A percentile compares a stretch with the other conserved stretches of the same genome.
phyloP scores from a whole-genome alignment of 1,140 invertebrate species.

The Rhyzopertha dominica region DNA sequence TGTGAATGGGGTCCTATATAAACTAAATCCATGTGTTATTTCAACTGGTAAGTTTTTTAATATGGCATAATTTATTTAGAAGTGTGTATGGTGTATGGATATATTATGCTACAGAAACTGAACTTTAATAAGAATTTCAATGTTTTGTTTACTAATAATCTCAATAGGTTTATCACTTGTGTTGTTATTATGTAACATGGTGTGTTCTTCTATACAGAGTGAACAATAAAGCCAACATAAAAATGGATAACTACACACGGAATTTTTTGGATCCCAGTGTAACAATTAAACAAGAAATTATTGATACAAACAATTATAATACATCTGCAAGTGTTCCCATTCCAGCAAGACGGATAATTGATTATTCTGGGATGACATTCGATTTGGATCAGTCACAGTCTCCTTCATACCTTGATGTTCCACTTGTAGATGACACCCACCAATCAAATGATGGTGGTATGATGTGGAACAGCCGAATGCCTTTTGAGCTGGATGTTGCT shows the following conservation, averaged over 20 bases:
- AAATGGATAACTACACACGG: constrained; percentile 39
- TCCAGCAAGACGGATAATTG: constrained; percentile 46
- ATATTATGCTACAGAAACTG: background rate
- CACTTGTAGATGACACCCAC: constrained; percentile 35
- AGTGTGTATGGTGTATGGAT: background rate
- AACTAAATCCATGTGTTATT: too few relatives aligned
- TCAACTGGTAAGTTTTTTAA: too few relatives aligned
- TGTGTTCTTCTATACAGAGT: background rate
- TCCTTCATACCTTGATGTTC: constrained; percentile 45
- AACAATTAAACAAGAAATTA: constrained; percentile 47
- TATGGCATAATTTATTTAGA: constrained; percentile 12
- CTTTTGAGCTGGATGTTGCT: constrained; percentile 33
- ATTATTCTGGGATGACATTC: constrained; percentile 49
- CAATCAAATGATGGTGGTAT: constrained; percentile 44
- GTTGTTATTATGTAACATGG: background rate
- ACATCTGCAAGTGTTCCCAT: constrained; percentile 56
- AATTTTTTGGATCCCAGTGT: constrained; percentile 48
- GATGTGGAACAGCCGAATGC: constrained; percentile 32
- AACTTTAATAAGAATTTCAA: background rate
- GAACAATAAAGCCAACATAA: background rate
- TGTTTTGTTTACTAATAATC: background rate
- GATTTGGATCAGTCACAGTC: constrained; percentile 47
- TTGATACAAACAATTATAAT: constrained; percentile 35
- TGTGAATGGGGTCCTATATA: too few relatives aligned
- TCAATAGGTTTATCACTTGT: background rate